Evolutionary conservation across 1,140 invertebrate genomes (phyloP).

Genomic region (Macrostomum lignano): DNA sequence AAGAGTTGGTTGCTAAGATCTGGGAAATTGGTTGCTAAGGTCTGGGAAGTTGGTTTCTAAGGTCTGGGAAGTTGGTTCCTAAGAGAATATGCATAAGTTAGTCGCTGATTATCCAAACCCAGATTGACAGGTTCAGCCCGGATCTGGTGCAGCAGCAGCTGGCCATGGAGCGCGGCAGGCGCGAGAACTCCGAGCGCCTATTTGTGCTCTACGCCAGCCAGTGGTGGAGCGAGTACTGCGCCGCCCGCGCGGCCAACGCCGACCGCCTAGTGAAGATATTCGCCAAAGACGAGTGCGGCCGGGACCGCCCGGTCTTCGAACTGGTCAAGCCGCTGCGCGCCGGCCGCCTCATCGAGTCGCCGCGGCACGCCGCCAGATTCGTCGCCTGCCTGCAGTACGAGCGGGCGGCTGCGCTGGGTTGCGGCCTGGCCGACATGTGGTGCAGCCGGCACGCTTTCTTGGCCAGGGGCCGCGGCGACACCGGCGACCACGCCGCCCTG

Average conservation of each 20-base stretch:
- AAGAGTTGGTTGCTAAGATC: no score
- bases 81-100: no score
- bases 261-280: constrained; percentile 28
- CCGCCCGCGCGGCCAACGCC: constrained; percentile 22
- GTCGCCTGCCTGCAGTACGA: constrained; percentile 24
- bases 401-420: constrained; percentile 12
- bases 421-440: constrained; percentile 22
- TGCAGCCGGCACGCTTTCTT: constrained; percentile 22
- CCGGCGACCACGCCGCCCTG: constrained; percentile 26
- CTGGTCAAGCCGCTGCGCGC: constrained; percentile 14
- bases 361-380: constrained; percentile 26
- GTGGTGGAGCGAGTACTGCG: constrained; percentile 29
- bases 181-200: no score
- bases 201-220: constrained; percentile 28
- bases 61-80: no score
- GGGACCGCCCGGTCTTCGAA: constrained; percentile 12
- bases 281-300: constrained; percentile 29
- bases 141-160: no score
- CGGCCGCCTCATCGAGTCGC: constrained; percentile 22
- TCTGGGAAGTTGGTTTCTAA: no score
- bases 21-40: no score
- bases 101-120: no score
- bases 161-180: no score
- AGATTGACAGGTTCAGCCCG: no score
- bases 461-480: constrained; percentile 24